Evolutionary conservation across 2,113 vertebrate species (phyloP).

Genomic region (Potamarius usumacintae): DNA sequence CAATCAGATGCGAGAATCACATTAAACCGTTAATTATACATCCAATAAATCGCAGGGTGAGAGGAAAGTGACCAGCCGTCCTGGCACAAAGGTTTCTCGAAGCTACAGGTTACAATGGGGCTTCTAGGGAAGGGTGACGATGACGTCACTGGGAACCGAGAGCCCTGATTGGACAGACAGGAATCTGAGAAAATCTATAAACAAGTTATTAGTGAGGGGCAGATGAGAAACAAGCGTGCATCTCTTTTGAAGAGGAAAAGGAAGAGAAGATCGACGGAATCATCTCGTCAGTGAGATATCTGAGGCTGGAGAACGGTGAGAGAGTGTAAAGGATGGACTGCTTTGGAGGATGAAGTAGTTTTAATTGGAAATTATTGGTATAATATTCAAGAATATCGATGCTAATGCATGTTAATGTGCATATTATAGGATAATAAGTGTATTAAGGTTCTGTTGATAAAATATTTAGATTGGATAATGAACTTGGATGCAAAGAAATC

Average conservation of each 20-base stretch:
- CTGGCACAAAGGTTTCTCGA: neutral
- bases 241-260: slow-evolving; percentile 3
- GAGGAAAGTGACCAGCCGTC: neutral
- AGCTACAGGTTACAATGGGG: slow-evolving; percentile 12
- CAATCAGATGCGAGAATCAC: slow-evolving; percentile 22
- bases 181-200: slow-evolving; percentile 48
- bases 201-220: slow-evolving; percentile 31
- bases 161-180: slow-evolving; percentile 35
- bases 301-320: slow-evolving; percentile 39
- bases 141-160: slow-evolving; percentile 22
- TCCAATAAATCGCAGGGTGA: slow-evolving; percentile 6
- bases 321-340: neutral
- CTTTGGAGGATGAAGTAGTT: neutral
- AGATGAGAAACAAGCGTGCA: slow-evolving; percentile 33
- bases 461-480: neutral
- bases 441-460: neutral
- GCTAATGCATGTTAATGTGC: neutral
- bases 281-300: neutral
- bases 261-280: neutral
- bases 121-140: slow-evolving; percentile 28
- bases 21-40: slow-evolving; percentile 16
- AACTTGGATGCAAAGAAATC: neutral
- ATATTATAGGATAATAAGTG: neutral
- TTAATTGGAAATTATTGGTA: neutral
- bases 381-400: neutral